Conservation (phyloP, 2,113 vertebrate genomes). For the Myrmecophaga tridactyla region DNA sequence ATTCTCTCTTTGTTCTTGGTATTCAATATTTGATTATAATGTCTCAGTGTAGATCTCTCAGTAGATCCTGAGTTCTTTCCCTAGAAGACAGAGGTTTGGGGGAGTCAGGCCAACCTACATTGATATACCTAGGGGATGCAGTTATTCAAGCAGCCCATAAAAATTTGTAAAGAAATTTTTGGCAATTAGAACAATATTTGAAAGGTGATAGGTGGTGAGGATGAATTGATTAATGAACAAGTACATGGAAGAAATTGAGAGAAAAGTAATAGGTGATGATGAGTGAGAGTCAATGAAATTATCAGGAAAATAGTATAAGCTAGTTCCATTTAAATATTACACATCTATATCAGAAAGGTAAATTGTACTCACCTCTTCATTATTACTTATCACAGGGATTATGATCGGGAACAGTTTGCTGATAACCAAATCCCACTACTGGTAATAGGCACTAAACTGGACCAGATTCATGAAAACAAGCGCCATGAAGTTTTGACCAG, state of each 20-base stretch:
- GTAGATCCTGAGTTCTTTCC: background rate
- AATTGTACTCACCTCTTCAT: slow-evolving; percentile 53
- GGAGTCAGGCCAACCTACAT: background rate
- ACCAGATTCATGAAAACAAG: slow-evolving; percentile 96
- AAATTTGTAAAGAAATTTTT: background rate
- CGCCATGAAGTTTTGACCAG: slow-evolving; percentile 94
- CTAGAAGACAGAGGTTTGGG: background rate
- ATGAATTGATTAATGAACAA: background rate
- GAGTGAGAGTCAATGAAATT: background rate
- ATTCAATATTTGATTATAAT: too few species aligned
- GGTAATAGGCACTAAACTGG: slow-evolving; percentile 97
- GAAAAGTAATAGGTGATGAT: slow-evolving; percentile 4
- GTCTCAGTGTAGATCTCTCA: too few species aligned
- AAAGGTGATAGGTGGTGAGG: background rate
- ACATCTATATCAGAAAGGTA: slow-evolving; percentile 13
- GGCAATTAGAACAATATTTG: slow-evolving; percentile 15
- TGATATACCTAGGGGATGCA: background rate
- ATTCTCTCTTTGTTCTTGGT: too few species aligned
- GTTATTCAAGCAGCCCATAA: background rate
- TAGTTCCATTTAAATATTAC: slow-evolving; percentile 34
- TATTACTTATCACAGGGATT: slow-evolving; percentile 87
- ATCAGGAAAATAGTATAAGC: background rate
- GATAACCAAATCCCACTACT: slow-evolving; percentile 96
- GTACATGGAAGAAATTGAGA: background rate
- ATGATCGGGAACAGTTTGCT: slow-evolving; percentile 96